Conservation (phyloP, 2,113 vertebrate genomes). For the Cololabis saira region DNA sequence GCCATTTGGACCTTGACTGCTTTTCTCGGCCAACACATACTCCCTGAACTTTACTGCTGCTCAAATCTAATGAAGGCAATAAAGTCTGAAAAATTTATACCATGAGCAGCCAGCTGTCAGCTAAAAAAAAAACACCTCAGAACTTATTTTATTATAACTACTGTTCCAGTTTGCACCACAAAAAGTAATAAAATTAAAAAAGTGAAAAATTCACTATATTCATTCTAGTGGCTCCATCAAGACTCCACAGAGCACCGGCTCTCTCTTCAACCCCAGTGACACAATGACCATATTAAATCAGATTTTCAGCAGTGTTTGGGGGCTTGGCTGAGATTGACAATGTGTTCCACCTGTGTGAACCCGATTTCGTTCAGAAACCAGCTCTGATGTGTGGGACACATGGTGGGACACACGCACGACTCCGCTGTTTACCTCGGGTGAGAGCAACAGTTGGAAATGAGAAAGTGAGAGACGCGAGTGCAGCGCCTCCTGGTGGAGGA, state of each 20-base stretch:
- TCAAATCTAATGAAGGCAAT: background rate
- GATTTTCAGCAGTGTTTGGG: background rate
- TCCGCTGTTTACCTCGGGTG: constrained; percentile 17
- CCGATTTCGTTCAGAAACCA: constrained; percentile 1
- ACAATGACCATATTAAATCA: too few species aligned
- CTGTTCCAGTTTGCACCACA: background rate
- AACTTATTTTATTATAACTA: background rate
- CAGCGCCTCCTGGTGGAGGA: constrained; percentile 74
- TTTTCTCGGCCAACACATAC: background rate
- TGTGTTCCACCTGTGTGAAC: constrained; percentile 23
- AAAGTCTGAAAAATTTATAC: background rate
- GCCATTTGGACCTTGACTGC: background rate
- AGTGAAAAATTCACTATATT: background rate
- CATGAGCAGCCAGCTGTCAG: too few species aligned
- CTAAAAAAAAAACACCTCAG: too few species aligned
- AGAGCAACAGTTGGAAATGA: background rate
- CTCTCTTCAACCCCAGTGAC: background rate
- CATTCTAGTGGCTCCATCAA: constrained; percentile 11
- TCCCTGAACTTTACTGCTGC: too few species aligned
- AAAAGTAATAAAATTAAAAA: background rate
- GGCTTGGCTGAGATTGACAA: background rate
- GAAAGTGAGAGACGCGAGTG: constrained; percentile 19
- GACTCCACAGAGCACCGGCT: constrained; percentile 11
- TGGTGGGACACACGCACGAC: constrained; percentile 11
- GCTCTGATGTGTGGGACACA: constrained; percentile 29